Evolutionary conservation across 2,113 vertebrate genomes (phyloP).

Genomic region (Macaca fascicularis): T2T-MFA8v1.1 NC_088384.1:102957001-102957500

Average conservation of each 20-base stretch:
- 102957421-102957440: not conserved
- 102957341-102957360: accelerated
- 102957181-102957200: not conserved
- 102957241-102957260: not conserved
- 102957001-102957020: not conserved
- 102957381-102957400: too few relatives aligned
- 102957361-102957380: not conserved
- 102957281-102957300: not conserved
- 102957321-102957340: not conserved
- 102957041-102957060: not conserved
- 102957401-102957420: not conserved
- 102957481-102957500: not conserved
- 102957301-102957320: not conserved
- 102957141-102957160: not conserved
- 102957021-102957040: not conserved
- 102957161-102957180: not conserved
- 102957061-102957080: not conserved
- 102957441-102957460: not conserved
- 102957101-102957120: not conserved
- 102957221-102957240: not conserved
- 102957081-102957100: not conserved
- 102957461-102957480: not conserved
- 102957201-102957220: not conserved
- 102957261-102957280: not conserved
- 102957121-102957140: not conserved